A percentile compares a stretch with the other conserved stretches of the same genome.
Conservation (phyloP, 1,140 invertebrate species). For the Ephestia elutella region DNA sequence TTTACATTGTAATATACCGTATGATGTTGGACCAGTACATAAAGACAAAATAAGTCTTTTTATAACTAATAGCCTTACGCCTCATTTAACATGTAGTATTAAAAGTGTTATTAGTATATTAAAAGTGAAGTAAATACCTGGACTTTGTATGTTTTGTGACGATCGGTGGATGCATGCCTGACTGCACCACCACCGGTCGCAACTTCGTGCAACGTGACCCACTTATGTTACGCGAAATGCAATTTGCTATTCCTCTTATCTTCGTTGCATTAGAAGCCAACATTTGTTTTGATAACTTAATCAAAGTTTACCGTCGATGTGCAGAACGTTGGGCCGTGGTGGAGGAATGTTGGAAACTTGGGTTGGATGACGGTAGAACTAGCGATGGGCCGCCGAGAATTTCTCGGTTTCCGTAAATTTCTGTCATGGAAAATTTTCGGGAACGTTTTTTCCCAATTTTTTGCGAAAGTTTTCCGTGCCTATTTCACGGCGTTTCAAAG, state of each 20-base stretch:
- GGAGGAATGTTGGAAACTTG: not conserved
- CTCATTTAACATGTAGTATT: too few relatives aligned
- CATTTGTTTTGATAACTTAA: slow-evolving; percentile 2
- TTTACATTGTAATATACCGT: too few relatives aligned
- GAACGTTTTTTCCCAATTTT: too few relatives aligned
- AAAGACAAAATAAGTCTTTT: too few relatives aligned
- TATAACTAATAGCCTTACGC: too few relatives aligned
- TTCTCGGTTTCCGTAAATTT: too few relatives aligned
- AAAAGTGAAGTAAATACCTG: not conserved
- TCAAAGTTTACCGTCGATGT: not conserved
- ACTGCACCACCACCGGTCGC: slow-evolving; percentile 34
- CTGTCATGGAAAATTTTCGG: too few relatives aligned
- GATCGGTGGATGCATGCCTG: slow-evolving; percentile 46
- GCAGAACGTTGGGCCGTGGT: not conserved
- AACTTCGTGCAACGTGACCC: slow-evolving; percentile 63
- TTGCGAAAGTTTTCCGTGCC: too few relatives aligned
- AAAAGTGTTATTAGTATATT: not conserved
- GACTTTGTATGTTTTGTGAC: not conserved
- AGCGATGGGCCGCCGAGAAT: too few relatives aligned
- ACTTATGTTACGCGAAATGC: slow-evolving; percentile 49
- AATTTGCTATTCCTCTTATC: slow-evolving; percentile 14
- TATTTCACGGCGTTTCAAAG: too few relatives aligned
- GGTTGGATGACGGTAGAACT: too few relatives aligned
- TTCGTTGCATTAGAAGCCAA: not conserved
- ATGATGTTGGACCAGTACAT: too few relatives aligned